Conservation (phyloP, 2,888 invertebrate genomes). For the Agonopterix heracliana region DNA sequence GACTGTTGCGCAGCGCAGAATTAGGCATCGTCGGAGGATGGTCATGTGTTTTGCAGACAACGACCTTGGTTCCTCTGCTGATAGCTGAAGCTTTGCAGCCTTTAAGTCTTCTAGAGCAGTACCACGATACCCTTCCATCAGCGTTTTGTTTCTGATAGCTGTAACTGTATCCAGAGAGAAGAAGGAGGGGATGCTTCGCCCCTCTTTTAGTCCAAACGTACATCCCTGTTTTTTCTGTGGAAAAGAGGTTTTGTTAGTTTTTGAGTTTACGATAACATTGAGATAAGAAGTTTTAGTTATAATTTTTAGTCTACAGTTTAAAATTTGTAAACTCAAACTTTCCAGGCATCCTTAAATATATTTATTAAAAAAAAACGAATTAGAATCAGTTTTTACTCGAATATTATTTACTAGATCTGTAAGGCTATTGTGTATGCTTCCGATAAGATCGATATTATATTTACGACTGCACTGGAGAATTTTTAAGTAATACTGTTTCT, state of each 20-base stretch:
- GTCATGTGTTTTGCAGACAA: slow-evolving; percentile 47
- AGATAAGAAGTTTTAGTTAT: background rate
- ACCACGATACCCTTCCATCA: slow-evolving; percentile 63
- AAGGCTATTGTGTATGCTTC: too few relatives aligned
- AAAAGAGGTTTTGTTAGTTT: too few relatives aligned
- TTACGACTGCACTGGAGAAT: too few relatives aligned
- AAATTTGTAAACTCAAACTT: too few relatives aligned
- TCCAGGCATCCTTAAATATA: too few relatives aligned
- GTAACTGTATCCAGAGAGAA: slow-evolving; percentile 56
- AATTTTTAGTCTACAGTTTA: background rate
- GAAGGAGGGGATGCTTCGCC: slow-evolving; percentile 59
- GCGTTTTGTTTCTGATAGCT: slow-evolving; percentile 65
- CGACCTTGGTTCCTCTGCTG: slow-evolving; percentile 44
- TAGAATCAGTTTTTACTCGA: too few relatives aligned
- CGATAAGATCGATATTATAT: too few relatives aligned
- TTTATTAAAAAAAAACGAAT: too few relatives aligned
- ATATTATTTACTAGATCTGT: too few relatives aligned
- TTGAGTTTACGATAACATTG: too few relatives aligned
- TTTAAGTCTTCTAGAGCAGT: slow-evolving; percentile 60
- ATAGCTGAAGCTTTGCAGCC: slow-evolving; percentile 62
- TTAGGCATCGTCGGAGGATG: slow-evolving; percentile 40
- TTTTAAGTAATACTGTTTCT: too few relatives aligned
- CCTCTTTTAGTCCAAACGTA: slow-evolving; percentile 64
- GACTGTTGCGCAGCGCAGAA: too few relatives aligned
- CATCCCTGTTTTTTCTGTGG: slow-evolving; percentile 30